Conservation (phyloP, 2,113 vertebrate species). For the Abramis brama region DNA sequence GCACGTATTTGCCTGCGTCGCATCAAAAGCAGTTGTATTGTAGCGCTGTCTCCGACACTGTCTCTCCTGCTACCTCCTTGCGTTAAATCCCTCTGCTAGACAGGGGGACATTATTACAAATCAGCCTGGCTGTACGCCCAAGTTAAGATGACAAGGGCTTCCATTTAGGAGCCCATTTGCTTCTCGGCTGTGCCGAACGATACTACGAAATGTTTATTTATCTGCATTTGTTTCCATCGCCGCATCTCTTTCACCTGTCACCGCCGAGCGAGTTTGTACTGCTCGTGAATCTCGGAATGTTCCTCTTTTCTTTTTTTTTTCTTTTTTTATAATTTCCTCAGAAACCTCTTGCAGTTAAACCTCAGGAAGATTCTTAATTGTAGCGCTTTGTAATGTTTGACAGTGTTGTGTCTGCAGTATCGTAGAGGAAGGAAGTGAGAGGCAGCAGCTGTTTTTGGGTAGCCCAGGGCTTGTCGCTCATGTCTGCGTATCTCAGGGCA, state of each 20-base stretch:
- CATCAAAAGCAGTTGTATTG: slow-evolving; percentile 43
- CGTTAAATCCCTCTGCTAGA: slow-evolving; percentile 59
- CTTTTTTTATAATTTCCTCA: background rate
- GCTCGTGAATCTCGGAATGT: background rate
- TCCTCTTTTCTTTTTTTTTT: background rate
- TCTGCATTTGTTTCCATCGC: slow-evolving; percentile 35
- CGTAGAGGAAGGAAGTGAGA: background rate
- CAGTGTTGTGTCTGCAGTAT: slow-evolving; percentile 13
- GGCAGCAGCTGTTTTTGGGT: slow-evolving; percentile 36
- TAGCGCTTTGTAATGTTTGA: slow-evolving; percentile 26
- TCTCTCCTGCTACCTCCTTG: slow-evolving; percentile 24
- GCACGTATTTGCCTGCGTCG: slow-evolving; percentile 39
- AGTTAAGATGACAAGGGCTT: slow-evolving; percentile 60
- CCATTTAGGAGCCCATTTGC: slow-evolving; percentile 61
- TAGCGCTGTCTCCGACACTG: slow-evolving; percentile 24
- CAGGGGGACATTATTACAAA: slow-evolving; percentile 67
- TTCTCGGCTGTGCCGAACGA: slow-evolving; percentile 49
- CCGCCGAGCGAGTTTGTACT: background rate
- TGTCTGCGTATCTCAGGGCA: background rate
- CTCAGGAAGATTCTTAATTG: slow-evolving; percentile 1
- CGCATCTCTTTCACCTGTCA: slow-evolving; percentile 35
- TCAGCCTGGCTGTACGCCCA: slow-evolving; percentile 65
- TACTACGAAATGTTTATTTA: slow-evolving; percentile 46
- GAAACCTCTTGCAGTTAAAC: slow-evolving; percentile 1
- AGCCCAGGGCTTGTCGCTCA: slow-evolving; percentile 2